Conservation (phyloP, 2,888 invertebrate species). For the Tiliacea aurago region DNA sequence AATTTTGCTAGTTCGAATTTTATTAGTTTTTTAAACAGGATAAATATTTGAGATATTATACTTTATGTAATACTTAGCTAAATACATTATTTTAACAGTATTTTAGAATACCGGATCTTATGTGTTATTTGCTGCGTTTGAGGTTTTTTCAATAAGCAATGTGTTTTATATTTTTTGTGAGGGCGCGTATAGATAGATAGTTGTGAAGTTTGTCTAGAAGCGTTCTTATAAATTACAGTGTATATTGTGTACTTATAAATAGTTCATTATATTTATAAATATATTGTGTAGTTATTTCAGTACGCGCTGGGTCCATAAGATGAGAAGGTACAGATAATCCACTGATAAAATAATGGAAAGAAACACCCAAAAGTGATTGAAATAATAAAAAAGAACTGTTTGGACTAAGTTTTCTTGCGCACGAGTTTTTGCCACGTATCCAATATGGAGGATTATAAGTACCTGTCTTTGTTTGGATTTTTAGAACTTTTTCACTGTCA, state of each 20-base stretch:
- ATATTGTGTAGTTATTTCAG: background rate
- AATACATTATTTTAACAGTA: background rate
- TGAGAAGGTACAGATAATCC: background rate
- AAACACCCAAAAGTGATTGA: background rate
- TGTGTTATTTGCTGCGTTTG: background rate
- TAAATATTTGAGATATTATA: conserved; percentile 12
- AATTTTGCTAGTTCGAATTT: conserved; percentile 14
- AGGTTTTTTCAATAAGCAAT: conserved; percentile 3
- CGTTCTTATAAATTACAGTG: background rate
- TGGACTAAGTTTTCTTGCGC: background rate
- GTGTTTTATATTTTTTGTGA: background rate
- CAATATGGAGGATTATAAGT: background rate
- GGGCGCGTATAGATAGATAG: no score
- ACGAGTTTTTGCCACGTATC: background rate
- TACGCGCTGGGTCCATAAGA: background rate
- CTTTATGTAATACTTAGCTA: background rate
- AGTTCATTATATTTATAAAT: background rate
- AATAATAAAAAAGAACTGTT: background rate
- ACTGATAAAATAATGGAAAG: background rate
- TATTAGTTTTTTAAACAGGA: background rate
- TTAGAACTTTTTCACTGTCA: background rate
- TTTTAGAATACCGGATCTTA: background rate
- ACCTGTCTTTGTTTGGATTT: background rate
- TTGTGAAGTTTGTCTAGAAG: background rate
- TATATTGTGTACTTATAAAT: background rate